phyloP scores from a whole-genome alignment of 2,888 invertebrate species.

The Carcina quercana region DNA sequence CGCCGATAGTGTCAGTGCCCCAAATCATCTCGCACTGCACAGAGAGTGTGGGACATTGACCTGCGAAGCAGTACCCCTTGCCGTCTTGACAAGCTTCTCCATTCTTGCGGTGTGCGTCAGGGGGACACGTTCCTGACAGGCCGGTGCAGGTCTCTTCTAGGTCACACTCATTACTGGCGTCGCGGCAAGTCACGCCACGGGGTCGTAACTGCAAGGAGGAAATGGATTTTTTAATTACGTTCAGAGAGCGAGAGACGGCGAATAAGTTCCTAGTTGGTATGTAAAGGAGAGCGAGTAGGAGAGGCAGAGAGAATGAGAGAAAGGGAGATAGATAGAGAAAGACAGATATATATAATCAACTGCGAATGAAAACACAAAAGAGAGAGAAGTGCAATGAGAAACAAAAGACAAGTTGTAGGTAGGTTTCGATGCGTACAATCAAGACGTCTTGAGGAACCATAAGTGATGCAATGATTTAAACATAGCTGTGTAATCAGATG shows the following conservation, averaged over 20 bases:
- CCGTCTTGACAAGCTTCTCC: slow-evolving; percentile 87
- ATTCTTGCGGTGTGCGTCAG: slow-evolving; percentile 93
- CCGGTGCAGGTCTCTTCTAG: slow-evolving; percentile 96
- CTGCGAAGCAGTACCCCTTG: slow-evolving; percentile 92
- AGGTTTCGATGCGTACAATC: too few relatives aligned
- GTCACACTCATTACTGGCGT: slow-evolving; percentile 94
- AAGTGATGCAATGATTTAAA: too few relatives aligned
- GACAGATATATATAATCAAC: too few relatives aligned
- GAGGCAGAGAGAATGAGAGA: too few relatives aligned
- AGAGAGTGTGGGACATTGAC: slow-evolving; percentile 90
- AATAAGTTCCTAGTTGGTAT: not conserved
- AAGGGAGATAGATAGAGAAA: too few relatives aligned
- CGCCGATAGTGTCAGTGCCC: slow-evolving; percentile 90
- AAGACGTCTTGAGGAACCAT: too few relatives aligned
- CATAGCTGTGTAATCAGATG: too few relatives aligned
- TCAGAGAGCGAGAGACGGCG: not conserved
- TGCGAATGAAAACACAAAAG: too few relatives aligned
- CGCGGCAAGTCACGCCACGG: slow-evolving; percentile 88
- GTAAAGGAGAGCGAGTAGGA: too few relatives aligned
- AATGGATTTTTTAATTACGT: not conserved
- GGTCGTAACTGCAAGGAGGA: slow-evolving; percentile 75
- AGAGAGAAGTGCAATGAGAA: too few relatives aligned
- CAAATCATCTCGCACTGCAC: slow-evolving; percentile 95
- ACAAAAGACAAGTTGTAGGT: too few relatives aligned
- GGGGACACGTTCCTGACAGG: slow-evolving; percentile 90